Conservation (phyloP, 2,113 vertebrate genomes). For the Odontophorus gujanensis region DNA sequence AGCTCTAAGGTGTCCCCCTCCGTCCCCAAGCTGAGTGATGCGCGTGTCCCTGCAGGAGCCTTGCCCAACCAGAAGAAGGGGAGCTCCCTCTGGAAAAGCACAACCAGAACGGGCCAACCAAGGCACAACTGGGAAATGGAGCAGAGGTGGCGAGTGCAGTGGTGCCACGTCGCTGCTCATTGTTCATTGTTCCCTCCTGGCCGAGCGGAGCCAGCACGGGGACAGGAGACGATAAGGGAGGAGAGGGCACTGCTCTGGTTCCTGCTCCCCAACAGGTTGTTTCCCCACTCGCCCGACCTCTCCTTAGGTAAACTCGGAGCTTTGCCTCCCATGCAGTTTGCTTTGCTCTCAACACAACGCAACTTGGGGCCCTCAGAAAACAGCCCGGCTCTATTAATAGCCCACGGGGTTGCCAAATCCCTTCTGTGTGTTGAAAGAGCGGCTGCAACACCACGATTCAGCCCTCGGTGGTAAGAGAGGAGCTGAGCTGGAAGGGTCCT, state of each 20-base stretch:
- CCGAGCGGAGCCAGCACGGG: fast-evolving
- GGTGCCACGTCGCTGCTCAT: neutral
- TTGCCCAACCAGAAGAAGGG: neutral
- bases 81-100: neutral
- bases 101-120: fast-evolving
- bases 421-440: conserved; percentile 19
- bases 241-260: neutral
- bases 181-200: conserved; percentile 60
- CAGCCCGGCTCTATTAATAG: conserved; percentile 41
- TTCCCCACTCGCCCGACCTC: neutral
- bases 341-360: neutral
- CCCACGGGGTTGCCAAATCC: conserved; percentile 21
- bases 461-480: neutral
- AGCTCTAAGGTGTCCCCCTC: fast-evolving
- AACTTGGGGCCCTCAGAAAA: neutral
- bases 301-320: conserved; percentile 62
- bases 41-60: fast-evolving
- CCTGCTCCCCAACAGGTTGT: neutral
- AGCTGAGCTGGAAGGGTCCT: neutral
- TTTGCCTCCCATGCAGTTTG: neutral
- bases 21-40: neutral
- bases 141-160: neutral
- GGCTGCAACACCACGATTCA: conserved; percentile 29
- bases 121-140: neutral
- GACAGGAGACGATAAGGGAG: neutral